These are phyloP conservation scores for Lepisosteus oculatus DNA, from an alignment of 2,113 vertebrate species.

Conservation along the genomic window DNA sequence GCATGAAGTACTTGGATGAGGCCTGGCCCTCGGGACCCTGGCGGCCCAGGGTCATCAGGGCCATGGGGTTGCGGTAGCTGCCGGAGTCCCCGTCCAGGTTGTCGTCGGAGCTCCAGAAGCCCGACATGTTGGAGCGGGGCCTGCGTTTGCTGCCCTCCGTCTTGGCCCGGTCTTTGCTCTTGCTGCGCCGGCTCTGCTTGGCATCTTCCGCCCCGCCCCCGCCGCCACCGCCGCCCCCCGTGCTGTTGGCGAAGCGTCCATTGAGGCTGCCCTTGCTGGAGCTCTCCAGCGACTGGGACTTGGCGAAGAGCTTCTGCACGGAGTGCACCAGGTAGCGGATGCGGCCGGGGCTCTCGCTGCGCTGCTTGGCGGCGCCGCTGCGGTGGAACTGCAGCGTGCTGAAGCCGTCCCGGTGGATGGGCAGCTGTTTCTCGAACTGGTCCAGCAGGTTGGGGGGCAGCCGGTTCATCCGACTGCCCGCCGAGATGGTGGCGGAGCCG, in stretches of 20 bases:
- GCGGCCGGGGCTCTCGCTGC: conserved; percentile 90
- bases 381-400: conserved; percentile 95
- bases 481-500: conserved; percentile 71
- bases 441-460: conserved; percentile 86
- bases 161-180: conserved; percentile 94
- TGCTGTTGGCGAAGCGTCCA: conserved; percentile 67
- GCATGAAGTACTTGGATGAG: conserved; percentile 81
- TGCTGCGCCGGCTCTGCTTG: conserved; percentile 84
- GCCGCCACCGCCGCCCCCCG: conserved; percentile 49
- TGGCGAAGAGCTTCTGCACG: conserved; percentile 88
- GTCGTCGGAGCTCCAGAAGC: conserved; percentile 97
- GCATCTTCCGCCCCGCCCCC: conserved; percentile 63
- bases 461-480: conserved; percentile 82
- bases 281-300: conserved; percentile 83
- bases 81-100: conserved; percentile 86
- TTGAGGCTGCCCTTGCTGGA: conserved; percentile 82
- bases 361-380: conserved; percentile 78
- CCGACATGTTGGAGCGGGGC: conserved; percentile 92
- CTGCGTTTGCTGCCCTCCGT: conserved; percentile 84
- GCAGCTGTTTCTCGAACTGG: conserved; percentile 95
- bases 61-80: conserved; percentile 84
- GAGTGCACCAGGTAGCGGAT: conserved; percentile 96
- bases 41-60: conserved; percentile 88
- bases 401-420: conserved; percentile 88
- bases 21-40: conserved; percentile 68